phyloP scores from a whole-genome alignment of 2,888 invertebrate species.

The Ditylenchus weischeri region DNA sequence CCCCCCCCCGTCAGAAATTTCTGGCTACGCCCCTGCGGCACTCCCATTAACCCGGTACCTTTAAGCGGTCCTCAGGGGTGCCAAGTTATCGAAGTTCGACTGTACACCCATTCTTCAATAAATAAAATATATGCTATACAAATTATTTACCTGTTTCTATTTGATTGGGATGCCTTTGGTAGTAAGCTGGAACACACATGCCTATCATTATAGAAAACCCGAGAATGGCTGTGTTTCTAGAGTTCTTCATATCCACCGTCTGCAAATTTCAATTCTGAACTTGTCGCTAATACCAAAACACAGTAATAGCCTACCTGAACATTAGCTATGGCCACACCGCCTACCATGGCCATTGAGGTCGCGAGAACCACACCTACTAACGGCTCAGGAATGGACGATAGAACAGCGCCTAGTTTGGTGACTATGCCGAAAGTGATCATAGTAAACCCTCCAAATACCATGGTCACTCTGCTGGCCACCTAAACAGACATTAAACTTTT shows the following conservation, averaged over 20 bases:
- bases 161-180: conserved; percentile 29
- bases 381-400: conserved; percentile 63
- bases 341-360: conserved; percentile 60
- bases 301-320: conserved; percentile 65
- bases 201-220: conserved; percentile 84
- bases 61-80: no score
- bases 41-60: no score
- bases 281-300: not conserved
- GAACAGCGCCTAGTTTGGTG: conserved; percentile 62
- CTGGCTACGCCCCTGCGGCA: no score
- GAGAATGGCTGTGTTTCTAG: conserved; percentile 81
- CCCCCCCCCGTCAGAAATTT: no score
- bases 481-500: conserved; percentile 25
- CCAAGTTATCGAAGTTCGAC: no score
- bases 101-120: no score
- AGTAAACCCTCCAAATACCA: conserved; percentile 60
- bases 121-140: no score
- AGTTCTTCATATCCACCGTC: conserved; percentile 75
- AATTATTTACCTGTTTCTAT: conserved; percentile 9
- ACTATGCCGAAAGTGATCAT: conserved; percentile 61
- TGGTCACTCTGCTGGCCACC: conserved; percentile 62
- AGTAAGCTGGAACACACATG: conserved; percentile 62
- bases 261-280: conserved; percentile 5
- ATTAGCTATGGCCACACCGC: conserved; percentile 58
- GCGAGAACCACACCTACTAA: conserved; percentile 61